phyloP scores from a whole-genome alignment of 2,888 invertebrate genomes.

The Macrophya annulata region DNA sequence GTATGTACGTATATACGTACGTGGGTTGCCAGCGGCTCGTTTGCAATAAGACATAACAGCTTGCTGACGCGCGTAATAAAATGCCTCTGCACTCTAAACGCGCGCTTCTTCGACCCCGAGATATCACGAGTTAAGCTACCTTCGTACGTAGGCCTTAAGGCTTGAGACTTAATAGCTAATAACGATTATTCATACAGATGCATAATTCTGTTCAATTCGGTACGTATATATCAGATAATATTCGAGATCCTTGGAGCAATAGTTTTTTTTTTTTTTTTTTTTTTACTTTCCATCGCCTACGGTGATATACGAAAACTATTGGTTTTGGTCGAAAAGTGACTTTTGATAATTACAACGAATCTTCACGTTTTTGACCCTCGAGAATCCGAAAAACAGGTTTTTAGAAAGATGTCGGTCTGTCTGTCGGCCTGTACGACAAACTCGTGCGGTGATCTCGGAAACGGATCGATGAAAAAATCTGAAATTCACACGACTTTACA shows the following conservation, averaged over 20 bases:
- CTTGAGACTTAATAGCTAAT: neutral
- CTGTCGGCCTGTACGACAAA: too few species aligned
- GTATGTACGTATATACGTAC: neutral
- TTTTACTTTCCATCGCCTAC: too few species aligned
- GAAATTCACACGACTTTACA: too few species aligned
- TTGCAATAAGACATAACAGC: slow-evolving; percentile 63
- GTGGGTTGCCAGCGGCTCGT: slow-evolving; percentile 33
- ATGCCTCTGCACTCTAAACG: slow-evolving; percentile 51
- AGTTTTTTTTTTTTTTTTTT: too few species aligned
- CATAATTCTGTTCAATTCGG: neutral
- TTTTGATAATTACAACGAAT: too few species aligned
- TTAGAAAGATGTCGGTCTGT: too few species aligned
- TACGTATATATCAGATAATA: neutral
- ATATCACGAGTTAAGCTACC: slow-evolving; percentile 10
- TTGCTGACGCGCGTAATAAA: slow-evolving; percentile 58
- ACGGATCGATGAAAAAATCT: too few species aligned
- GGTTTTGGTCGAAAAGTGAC: too few species aligned
- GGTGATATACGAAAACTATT: too few species aligned
- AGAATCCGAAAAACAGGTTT: too few species aligned
- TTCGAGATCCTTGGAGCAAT: neutral
- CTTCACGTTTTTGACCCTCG: too few species aligned
- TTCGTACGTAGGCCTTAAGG: neutral
- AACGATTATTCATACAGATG: neutral
- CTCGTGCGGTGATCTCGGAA: too few species aligned
- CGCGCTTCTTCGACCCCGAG: slow-evolving; percentile 5